Base-by-base conservation (phyloP, 2,113 vertebrate species). In the Clupea harengus region DNA sequence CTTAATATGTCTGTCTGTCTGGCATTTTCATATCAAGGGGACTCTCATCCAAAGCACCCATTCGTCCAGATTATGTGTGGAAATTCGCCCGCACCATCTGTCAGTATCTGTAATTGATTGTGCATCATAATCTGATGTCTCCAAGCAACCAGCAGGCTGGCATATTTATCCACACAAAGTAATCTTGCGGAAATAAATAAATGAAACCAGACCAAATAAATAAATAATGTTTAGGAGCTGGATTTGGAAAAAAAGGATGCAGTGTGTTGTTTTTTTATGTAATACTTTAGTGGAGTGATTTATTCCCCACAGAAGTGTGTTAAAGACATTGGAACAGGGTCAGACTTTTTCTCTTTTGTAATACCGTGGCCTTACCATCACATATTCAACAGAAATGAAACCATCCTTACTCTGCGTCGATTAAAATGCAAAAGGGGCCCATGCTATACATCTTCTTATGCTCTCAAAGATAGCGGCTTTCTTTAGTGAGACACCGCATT, bases 21-120 rank as follows among this genome's bases (percentile, higher is more conserved):
- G 91, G 92, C 89, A 92, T 92, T 91, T 88, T 86, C 85, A 88
- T 91, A 91, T 90, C 85, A 88, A 88, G 83, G 90, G 91, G 92
- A 90, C 92, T 89, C 92, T 87, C 87, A 86, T 89, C 85, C 85
- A 88, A 90, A 89, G 90, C 83, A 89, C 64, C 88, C 89, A 92
- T 87, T 92, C 89, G 91, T 87, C 22, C 9, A 93, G 92, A 93
- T 94, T 93, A 93, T 86, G 82, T 81, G 89, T 81, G 85, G 92
- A 89, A 90, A 92, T 93, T 91, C 89, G 90, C 91, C 91, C 88
- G 89, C 88, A 88, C 92, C 92, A 93, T 94, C 93, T 94, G 93
- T 90, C 91, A 88, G 86, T 88, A 87, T 47, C 87, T 91, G 88
- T 93, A 93, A 94, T 93, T 93, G 91, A 94, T 93, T 93, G 90